Evolutionary conservation across 2,113 vertebrate genomes (phyloP), one percentile per base, ranked within the genome.

Genomic region (Menidia beryllina): DNA sequence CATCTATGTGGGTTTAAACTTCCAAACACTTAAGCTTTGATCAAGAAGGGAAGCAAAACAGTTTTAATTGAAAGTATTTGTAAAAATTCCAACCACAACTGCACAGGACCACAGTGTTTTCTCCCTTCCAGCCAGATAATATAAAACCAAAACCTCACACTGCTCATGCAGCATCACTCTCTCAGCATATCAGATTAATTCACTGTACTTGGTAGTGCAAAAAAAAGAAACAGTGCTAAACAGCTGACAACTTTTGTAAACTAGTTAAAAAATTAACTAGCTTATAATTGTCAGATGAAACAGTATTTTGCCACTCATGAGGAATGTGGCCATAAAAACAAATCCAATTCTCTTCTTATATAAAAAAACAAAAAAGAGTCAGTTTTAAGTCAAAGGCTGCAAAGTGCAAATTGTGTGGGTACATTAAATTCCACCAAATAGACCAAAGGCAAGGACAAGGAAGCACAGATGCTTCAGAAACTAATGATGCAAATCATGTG

Each of bases 21-120:
- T 82, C 84, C 67, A 76, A 86, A 82, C 58, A 45, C 67, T 74
- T 77, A 48, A 63, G n/a, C 74, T 86, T 83, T 89, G 83, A 89
- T 90, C 87, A 88, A 85, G 75, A 79, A 62, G 69, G 64, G 65
- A 77, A 78, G 69, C 54, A 45, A 58, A 63, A 34, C 50, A 52
- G 30, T 34, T 70, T 61, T 82, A 79, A 89, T 82, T 83, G 83
- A 85, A 87, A 86, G 79, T 65, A 59, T 87, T 87, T 61, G 58
- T 68, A 65, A 78, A 73, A 80, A 86, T 69, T 79, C 75, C 61
- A 82, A 36, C 65, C 9, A 63, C 69, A 47, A 41, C 71, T 83
- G 54, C 20, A 14, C 62, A 82, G 77, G 62, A 78, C 56, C 65
- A 69, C 79, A 81, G 68, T 62, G 60, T 74, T 80, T 77, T 80